Conservation (phyloP, 2,113 vertebrate genomes). For the Dasyurus viverrinus region DNA sequence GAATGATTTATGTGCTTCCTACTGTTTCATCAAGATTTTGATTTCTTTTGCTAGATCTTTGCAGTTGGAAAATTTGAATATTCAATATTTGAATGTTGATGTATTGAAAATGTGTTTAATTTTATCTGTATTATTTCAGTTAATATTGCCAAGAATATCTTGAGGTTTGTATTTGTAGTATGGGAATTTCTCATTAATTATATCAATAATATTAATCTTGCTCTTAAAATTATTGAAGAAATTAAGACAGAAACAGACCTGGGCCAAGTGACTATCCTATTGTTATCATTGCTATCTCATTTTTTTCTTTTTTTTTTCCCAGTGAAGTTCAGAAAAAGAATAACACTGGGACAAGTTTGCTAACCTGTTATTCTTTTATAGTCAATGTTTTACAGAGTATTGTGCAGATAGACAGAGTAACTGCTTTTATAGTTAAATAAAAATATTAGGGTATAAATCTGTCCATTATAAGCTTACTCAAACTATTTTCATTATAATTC, state of each 20-base stretch:
- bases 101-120: background rate
- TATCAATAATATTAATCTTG: background rate
- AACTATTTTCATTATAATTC: no score
- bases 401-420: background rate
- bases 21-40: background rate
- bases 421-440: background rate
- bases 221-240: background rate
- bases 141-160: background rate
- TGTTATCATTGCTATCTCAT: background rate
- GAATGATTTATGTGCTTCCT: background rate
- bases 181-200: background rate
- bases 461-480: no score
- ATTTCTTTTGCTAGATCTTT: background rate
- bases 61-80: background rate
- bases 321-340: background rate
- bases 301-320: background rate
- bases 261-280: background rate
- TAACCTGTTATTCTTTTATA: background rate
- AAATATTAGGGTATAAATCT: background rate
- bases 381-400: background rate
- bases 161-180: background rate
- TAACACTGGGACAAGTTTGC: background rate
- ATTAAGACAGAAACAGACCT: background rate
- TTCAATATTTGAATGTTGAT: background rate
- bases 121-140: background rate